Evolutionary conservation across 2,797 vertebrate genomes (phyloP), one percentile per base, ranked within the genome.

Genomic region (Rallus crepitans): DNA sequence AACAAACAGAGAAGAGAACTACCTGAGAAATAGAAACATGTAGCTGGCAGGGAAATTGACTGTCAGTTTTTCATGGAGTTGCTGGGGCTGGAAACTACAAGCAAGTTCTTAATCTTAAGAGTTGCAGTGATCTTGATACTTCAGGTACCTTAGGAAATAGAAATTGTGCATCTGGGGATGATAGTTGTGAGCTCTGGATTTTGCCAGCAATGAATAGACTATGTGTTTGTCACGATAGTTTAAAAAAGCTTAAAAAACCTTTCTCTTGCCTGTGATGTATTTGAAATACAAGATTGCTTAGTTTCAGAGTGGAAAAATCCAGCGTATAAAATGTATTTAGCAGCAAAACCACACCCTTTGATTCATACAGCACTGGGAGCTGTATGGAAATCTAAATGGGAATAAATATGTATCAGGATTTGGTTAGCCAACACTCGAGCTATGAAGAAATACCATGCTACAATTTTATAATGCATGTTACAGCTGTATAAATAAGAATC

Each of bases 401-500:
- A 82, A 87, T 89, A 94, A 89, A 80, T 80, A 80, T 5, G 25
- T 86, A 80, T 60, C 60, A 77, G 68, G 64, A 73, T 79, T 86
- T 71, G 70, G 70, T 82, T 90, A 87, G 86, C 86, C 86, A 95
- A 30, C n/a, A 55, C 16, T 87, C n/a, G 47, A 87, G 68, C 30
- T 64, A 75, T 77, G 81, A 92, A 77, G 80, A 96, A 96, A 96
- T 85, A 75, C 20, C 33, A 2, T 73, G 37, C 60, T 87, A 27
- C 55, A 55, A 53, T 90, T 93, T 85, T 75, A 81, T 96, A 94
- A 95, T 91, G 84, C 75, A 27, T 75, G 59, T 85, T 81, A 69
- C 93, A 97, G 95, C 92, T 96, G 90, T 95, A 28, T 91, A 96
- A 96, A 96, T 93, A 93, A 0, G 47, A 87, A 33, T 40, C 63